These are phyloP conservation scores for Chironomus striatipennis DNA, from an alignment of 1,140 invertebrate genomes.

Conservation along the genomic window DNA sequence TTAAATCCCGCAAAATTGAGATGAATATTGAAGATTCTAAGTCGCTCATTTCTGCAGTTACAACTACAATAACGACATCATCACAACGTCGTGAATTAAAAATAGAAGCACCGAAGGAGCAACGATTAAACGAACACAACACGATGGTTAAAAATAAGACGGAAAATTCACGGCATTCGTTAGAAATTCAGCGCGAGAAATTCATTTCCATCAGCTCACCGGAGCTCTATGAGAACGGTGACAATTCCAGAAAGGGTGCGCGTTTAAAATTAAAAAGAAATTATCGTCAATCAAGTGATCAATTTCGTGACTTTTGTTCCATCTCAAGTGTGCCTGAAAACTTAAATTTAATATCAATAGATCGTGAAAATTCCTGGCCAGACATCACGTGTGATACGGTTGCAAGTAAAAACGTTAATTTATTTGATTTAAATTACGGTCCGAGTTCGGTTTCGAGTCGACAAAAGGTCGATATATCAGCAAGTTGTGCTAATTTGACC, in stretches of 20 bases:
- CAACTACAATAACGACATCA: neutral
- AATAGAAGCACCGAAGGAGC: neutral
- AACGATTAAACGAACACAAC: neutral
- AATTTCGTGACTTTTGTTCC: slow-evolving; percentile 24
- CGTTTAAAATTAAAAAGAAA: neutral
- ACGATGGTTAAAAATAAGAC: slow-evolving; percentile 18
- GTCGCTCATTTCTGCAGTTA: neutral
- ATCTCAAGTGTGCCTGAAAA: slow-evolving; percentile 47
- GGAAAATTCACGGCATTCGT: neutral
- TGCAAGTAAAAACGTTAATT: slow-evolving; percentile 24
- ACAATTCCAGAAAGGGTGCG: slow-evolving; percentile 14
- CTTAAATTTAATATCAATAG: slow-evolving; percentile 42
- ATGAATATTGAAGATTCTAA: neutral
- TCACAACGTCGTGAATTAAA: neutral
- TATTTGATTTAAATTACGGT: slow-evolving; percentile 19
- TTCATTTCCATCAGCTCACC: slow-evolving; percentile 22
- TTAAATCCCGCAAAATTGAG: slow-evolving; percentile 18
- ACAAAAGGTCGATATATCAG: slow-evolving; percentile 30
- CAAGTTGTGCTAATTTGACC: slow-evolving; percentile 37
- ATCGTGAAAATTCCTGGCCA: neutral
- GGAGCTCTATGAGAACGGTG: neutral
- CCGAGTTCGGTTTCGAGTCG: neutral
- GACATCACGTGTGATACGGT: neutral
- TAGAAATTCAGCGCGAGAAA: neutral
- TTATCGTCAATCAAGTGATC: slow-evolving; percentile 2